Evolutionary conservation across 2,888 invertebrate species (phyloP).

Genomic region (Synergus gifuensis): DNA sequence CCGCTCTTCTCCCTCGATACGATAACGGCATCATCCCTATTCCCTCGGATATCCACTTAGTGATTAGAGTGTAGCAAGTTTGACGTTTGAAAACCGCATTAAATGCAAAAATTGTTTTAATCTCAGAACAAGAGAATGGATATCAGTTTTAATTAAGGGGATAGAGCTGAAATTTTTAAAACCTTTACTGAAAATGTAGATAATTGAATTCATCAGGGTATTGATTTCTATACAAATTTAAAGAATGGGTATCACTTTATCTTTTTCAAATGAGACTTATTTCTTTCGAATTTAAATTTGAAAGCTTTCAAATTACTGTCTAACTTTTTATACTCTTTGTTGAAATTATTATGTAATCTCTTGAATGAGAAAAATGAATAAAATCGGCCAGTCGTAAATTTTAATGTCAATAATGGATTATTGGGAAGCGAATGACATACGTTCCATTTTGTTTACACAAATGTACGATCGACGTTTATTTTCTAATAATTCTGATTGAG

Average conservation of each 20-base stretch:
- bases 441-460: constrained; percentile 64
- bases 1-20: constrained; percentile 30
- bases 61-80: constrained; percentile 59
- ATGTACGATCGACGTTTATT: constrained; percentile 68
- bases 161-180: neutral
- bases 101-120: constrained; percentile 60
- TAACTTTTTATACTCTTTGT: neutral
- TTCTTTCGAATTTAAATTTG: neutral
- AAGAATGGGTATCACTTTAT: neutral
- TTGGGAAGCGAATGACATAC: constrained; percentile 64
- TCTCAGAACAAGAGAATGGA: neutral
- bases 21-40: constrained; percentile 43
- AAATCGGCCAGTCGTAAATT: constrained; percentile 70
- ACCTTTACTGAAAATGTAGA: neutral
- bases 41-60: constrained; percentile 62
- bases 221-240: neutral
- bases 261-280: neutral
- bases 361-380: neutral
- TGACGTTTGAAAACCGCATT: constrained; percentile 50
- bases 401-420: constrained; percentile 74
- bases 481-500: constrained; percentile 68
- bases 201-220: neutral
- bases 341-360: neutral
- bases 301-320: too few species aligned
- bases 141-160: constrained; percentile 1